These are phyloP conservation scores for Microplitis manilae DNA, from an alignment of 2,888 invertebrate species.

Conservation along the genomic window DNA sequence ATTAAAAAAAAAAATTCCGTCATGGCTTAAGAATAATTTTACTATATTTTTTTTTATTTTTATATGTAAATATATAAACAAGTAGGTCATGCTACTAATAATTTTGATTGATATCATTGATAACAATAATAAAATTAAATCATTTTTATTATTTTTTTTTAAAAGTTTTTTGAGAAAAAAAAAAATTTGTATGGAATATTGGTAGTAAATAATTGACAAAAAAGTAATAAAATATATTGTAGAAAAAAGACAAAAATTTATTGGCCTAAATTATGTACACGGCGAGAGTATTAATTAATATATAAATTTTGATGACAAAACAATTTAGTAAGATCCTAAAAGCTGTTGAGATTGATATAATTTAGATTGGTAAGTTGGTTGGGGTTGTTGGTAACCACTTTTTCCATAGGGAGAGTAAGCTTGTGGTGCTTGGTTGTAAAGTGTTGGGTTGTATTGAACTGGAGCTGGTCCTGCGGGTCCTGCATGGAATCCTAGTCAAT, in stretches of 20 bases:
- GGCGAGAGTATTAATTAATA: conserved; percentile 39
- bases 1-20: background rate
- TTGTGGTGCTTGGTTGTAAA: conserved; percentile 53
- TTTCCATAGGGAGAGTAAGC: conserved; percentile 59
- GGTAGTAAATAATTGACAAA: background rate
- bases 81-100: conserved; percentile 21
- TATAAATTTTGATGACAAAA: conserved; percentile 4
- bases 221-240: conserved; percentile 4
- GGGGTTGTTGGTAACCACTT: conserved; percentile 46
- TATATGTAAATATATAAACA: background rate
- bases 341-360: conserved; percentile 62
- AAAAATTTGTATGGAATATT: background rate
- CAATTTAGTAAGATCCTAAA: conserved; percentile 56
- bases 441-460: conserved; percentile 47
- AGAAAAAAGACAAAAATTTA: conserved; percentile 66
- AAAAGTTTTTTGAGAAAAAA: background rate
- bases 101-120: background rate
- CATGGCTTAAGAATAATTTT: background rate
- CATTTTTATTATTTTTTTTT: background rate
- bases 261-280: conserved; percentile 70
- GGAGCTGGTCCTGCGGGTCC: conserved; percentile 45
- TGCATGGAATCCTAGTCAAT: conserved; percentile 39
- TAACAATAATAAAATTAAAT: background rate
- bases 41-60: conserved; percentile 7
- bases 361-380: conserved; percentile 60